These are phyloP conservation scores for Cossypha heuglini DNA, from an alignment of 2,797 vertebrate genomes.

Conservation along the genomic window DNA sequence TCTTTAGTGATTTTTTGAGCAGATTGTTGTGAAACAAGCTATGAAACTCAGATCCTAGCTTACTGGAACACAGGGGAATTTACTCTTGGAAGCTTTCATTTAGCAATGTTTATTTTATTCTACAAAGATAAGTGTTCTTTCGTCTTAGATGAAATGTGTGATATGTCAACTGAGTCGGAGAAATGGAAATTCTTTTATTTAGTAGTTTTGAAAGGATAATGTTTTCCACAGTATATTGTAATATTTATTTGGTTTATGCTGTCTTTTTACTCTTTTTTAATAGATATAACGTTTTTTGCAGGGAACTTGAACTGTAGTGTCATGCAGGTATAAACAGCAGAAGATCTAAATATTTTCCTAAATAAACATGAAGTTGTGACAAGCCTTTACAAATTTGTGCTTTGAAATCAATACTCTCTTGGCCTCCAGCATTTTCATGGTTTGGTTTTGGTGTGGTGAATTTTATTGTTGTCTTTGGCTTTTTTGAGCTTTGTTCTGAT, in stretches of 20 bases:
- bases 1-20: constrained; percentile 9
- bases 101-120: constrained; percentile 18
- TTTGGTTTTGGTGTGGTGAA: not conserved
- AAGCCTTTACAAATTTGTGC: not conserved
- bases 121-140: not conserved
- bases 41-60: not conserved
- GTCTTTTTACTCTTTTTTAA: not conserved
- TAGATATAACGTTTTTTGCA: not conserved
- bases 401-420: not conserved
- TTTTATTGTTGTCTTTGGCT: not conserved
- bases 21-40: constrained; percentile 31
- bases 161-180: not conserved
- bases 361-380: not conserved
- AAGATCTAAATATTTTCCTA: not conserved
- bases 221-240: not conserved
- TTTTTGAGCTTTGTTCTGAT: not conserved
- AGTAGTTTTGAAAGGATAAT: not conserved
- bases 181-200: constrained; percentile 12
- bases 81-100: constrained; percentile 11
- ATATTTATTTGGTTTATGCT: not conserved
- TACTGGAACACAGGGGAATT: not conserved
- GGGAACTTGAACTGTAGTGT: not conserved
- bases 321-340: not conserved
- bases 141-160: not conserved
- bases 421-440: not conserved